Percentiles rank a stretch among this genome's conserved stretches.
Conservation (phyloP, 1,140 invertebrate genomes). For the Steinernema khuongi region DNA sequence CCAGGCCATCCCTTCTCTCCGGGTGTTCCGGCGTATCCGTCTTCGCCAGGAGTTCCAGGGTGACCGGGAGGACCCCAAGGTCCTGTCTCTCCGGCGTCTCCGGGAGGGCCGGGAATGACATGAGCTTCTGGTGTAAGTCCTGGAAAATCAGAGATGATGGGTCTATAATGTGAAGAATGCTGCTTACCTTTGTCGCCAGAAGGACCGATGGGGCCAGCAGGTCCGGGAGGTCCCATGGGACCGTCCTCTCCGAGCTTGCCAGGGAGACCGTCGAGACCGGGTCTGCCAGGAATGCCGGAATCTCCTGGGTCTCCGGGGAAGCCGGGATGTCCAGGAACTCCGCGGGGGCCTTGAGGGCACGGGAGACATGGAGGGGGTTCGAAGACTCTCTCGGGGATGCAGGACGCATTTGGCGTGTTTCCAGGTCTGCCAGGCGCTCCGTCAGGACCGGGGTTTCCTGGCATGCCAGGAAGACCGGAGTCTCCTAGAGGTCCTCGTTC, state of each 20-base stretch:
- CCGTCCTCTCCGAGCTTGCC: conserved; percentile 27
- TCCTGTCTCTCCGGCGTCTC: conserved; percentile 53
- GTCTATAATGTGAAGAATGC: background rate
- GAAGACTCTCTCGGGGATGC: conserved; percentile 57
- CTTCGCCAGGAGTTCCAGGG: conserved; percentile 44
- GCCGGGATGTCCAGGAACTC: conserved; percentile 51
- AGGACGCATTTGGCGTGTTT: conserved; percentile 57
- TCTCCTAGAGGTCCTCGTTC: conserved; percentile 55
- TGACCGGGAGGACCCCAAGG: conserved; percentile 57
- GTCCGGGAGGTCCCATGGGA: conserved; percentile 18
- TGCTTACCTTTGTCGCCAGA: conserved; percentile 47
- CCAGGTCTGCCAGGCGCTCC: conserved; percentile 56
- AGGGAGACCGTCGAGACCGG: conserved; percentile 31
- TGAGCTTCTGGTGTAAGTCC: conserved; percentile 55
- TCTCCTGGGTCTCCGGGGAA: conserved; percentile 55
- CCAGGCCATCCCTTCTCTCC: conserved; percentile 56
- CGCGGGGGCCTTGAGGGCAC: conserved; percentile 57
- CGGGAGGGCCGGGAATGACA: conserved; percentile 56
- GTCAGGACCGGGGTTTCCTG: conserved; percentile 53
- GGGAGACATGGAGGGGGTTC: conserved; percentile 58
- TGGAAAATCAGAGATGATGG: conserved; percentile 19
- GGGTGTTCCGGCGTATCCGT: conserved; percentile 42
- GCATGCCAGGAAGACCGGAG: conserved; percentile 53
- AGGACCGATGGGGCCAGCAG: conserved; percentile 43
- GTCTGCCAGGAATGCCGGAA: conserved; percentile 44